Evolutionary conservation across 2,888 invertebrate species (phyloP).

Genomic region (Drosophila incognita): DNA sequence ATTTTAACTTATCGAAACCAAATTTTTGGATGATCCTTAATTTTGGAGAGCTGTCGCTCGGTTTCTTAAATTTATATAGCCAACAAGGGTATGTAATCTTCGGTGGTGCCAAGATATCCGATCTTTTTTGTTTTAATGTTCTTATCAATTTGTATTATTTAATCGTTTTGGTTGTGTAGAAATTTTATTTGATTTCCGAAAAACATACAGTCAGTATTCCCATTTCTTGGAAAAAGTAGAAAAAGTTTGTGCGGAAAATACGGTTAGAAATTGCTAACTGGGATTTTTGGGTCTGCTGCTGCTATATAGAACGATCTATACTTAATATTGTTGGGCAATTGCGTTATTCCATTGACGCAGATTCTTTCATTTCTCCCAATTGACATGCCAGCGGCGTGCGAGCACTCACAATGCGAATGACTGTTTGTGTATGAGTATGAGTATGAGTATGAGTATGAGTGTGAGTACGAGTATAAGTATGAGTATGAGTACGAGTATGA

Average conservation of each 20-base stretch:
- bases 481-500: neutral
- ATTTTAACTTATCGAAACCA: neutral
- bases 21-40: neutral
- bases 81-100: neutral
- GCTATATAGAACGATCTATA: neutral
- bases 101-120: neutral
- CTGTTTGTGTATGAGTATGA: neutral
- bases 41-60: neutral
- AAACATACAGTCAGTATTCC: neutral
- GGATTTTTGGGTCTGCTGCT: neutral
- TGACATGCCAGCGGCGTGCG: slow-evolving; percentile 37
- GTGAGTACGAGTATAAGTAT: neutral
- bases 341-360: slow-evolving; percentile 39
- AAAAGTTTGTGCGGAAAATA: neutral
- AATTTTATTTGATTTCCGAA: neutral
- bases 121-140: neutral
- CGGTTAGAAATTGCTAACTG: neutral
- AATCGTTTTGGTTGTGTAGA: neutral
- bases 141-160: slow-evolving; percentile 8
- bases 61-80: neutral
- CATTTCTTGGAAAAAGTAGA: too few relatives aligned
- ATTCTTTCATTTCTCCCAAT: slow-evolving; percentile 20
- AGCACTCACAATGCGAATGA: slow-evolving; percentile 1
- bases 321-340: neutral
- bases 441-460: neutral